Evolutionary conservation across 2,113 vertebrate species (phyloP), one percentile per base, ranked within the genome.

Genomic region (Glareola pratincola): DNA sequence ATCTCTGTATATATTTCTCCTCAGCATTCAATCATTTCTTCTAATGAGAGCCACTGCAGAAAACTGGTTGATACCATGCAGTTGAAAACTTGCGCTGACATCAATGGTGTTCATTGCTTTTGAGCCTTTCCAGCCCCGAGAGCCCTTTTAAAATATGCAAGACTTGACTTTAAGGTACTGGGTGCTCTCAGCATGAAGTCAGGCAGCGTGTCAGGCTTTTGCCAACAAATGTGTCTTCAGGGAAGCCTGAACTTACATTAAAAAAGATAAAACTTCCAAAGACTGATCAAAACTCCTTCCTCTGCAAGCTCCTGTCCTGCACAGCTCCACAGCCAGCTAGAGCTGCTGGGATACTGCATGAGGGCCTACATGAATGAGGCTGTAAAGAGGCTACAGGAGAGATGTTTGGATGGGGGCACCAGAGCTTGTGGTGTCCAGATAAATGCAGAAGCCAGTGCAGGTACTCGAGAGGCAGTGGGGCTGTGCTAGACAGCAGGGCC

Each of bases 1-100:
- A 69, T 88, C n/a, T 88, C 78, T 90, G 23, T 90, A 34, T 68
- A 22, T 59, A 68, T 75, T 79, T 94, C 32, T 71, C 15, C 71
- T 89, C 54, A 83, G 45, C 26, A 43, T 78, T 88, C 75, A 88
- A 73, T 73, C 0, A 36, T 92, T 88, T 83, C 50, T 74, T 72
- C 53, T 77, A 83, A 36, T 2, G 11, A 67, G 12, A 76, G 14
- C 27, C 43, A 66, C 83, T 69, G 32, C 53, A 83, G 90, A 88
- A 14, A 73, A 3, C 10, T 53, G 7, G 22, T 43, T 62, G 50
- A 56, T 76, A 53, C 22, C 4, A 13, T 14, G n/a, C 51, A 23
- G n/a, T 75, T 41, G 53, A 72, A 90, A 90, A 88, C 26, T 73
- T 82, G 27, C 41, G 29, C 26, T 76, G 43, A 14, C 29, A 53